Base-by-base conservation (phyloP, 2,113 vertebrate genomes). In the Romanogobio albipinnatus region DNA sequence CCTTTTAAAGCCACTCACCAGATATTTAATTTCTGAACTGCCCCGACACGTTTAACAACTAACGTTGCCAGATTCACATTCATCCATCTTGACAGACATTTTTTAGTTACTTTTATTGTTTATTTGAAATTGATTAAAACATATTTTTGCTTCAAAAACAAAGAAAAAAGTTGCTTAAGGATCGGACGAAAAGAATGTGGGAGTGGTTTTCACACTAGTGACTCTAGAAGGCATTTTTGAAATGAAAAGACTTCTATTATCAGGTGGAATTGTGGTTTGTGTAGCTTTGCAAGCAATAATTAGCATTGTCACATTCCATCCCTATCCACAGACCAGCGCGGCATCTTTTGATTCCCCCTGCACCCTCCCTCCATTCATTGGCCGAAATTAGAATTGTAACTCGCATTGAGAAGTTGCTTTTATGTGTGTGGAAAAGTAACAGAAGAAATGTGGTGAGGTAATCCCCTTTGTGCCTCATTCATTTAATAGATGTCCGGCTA, bases 221-320 rank as follows among this genome's bases (percentile, higher is more conserved):
- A 66, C 66, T 73, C 59, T 49, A 76, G 45, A 59, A 17, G 9
- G 76, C 81, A 29, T 49, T 64, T 68, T 73, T 80, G 51, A 70
- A 76, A 29, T 13, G 62, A 22, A 77, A 87, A 76, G 64, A 26
- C 45, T 61, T 76, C 66, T 81, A 87, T 89, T 84, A 89, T 89
- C 74, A 82, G 74, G 47, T 59, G 26, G 82, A 82, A 74, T 86
- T 74, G 26, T 26, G 66, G 71, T 86, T 83, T 86, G 74, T 80
- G 81, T 74, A 68, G 82, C 77, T 45, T 70, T 74, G 88, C 86
- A 84, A n/a, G 78, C 84, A 73, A 59, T 86, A 87, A 87, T 89
- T 86, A 87, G 84, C 78, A 75, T 85, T 86, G 88, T 89, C 88
- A 88, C 89, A 86, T 88, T 86, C 89, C 85, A 89, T 89, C 75